Evolutionary conservation across 2,797 vertebrate species (phyloP).

Genomic region (Champsocephalus gunnari): DNA sequence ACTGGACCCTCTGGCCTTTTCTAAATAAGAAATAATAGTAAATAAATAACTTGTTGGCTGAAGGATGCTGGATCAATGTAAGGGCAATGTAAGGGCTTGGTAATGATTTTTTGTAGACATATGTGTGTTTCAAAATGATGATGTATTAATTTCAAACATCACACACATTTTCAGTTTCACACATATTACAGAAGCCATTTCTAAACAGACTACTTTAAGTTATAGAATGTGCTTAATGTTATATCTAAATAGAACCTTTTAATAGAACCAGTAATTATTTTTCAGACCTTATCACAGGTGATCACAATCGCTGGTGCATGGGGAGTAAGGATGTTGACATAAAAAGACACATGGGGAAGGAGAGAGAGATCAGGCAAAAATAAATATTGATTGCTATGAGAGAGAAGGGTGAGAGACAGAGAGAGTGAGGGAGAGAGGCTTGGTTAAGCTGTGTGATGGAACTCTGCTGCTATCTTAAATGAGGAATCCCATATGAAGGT

Average conservation of each 20-base stretch:
- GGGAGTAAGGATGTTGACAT: slow-evolving; percentile 33
- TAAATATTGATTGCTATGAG: slow-evolving; percentile 69
- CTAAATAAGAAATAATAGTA: slow-evolving; percentile 51
- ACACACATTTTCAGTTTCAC: neutral
- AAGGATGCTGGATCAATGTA: slow-evolving; percentile 67
- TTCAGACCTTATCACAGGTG: slow-evolving; percentile 25
- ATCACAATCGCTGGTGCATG: slow-evolving; percentile 56
- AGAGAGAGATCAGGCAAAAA: slow-evolving; percentile 53
- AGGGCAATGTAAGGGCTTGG: slow-evolving; percentile 20
- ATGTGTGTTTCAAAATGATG: slow-evolving; percentile 34
- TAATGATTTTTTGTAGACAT: slow-evolving; percentile 38
- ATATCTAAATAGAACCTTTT: slow-evolving; percentile 9
- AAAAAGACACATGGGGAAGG: slow-evolving; percentile 30
- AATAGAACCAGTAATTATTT: slow-evolving; percentile 19
- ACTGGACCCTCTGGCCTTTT: slow-evolving; percentile 52
- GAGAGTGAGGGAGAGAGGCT: slow-evolving; percentile 58
- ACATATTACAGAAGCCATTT: neutral
- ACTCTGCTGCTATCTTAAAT: slow-evolving; percentile 85
- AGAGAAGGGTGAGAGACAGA: slow-evolving; percentile 55
- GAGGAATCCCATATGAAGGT: slow-evolving; percentile 88
- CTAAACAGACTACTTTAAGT: neutral
- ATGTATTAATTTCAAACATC: slow-evolving; percentile 10
- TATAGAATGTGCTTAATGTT: neutral
- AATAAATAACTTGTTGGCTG: slow-evolving; percentile 63
- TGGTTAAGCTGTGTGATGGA: slow-evolving; percentile 79